These are phyloP conservation scores for Mesitornis unicolor DNA, from an alignment of 2,113 vertebrate genomes.

Conservation along the genomic window DNA sequence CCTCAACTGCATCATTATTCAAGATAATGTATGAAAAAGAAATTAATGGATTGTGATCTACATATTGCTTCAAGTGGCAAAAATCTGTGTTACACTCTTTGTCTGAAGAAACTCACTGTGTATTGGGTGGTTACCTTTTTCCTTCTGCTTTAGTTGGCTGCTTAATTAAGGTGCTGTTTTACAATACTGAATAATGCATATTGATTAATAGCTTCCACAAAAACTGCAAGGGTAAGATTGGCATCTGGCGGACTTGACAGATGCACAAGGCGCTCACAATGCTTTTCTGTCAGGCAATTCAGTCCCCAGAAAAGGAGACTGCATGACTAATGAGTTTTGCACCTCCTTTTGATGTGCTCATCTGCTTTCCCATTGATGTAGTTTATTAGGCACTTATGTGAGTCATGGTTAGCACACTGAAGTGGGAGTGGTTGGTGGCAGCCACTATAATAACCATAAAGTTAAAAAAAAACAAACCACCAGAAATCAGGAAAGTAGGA, in stretches of 20 bases:
- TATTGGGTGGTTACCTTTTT: background rate
- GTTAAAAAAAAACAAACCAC: background rate
- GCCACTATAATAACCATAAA: background rate
- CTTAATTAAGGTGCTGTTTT: constrained; percentile 34
- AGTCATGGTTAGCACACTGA: constrained; percentile 1
- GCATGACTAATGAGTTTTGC: constrained; percentile 35
- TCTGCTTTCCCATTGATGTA: constrained; percentile 15
- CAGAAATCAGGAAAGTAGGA: background rate
- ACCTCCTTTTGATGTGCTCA: background rate
- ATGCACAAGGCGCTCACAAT: constrained; percentile 3
- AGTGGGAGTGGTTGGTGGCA: background rate
- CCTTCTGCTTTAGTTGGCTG: background rate
- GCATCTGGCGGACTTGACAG: constrained; percentile 62
- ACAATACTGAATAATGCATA: constrained; percentile 9
- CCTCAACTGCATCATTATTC: background rate
- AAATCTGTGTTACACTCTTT: background rate
- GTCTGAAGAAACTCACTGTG: background rate
- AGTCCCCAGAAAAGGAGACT: constrained; percentile 17
- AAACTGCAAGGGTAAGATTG: background rate
- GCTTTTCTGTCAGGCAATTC: constrained; percentile 23
- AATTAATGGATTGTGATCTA: background rate
- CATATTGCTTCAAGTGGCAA: background rate
- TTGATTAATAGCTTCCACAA: constrained; percentile 5
- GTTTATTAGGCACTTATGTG: constrained; percentile 32
- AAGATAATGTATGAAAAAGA: background rate